Base-by-base conservation (phyloP, 2,888 invertebrate species). In the Cistogaster globosa region DNA sequence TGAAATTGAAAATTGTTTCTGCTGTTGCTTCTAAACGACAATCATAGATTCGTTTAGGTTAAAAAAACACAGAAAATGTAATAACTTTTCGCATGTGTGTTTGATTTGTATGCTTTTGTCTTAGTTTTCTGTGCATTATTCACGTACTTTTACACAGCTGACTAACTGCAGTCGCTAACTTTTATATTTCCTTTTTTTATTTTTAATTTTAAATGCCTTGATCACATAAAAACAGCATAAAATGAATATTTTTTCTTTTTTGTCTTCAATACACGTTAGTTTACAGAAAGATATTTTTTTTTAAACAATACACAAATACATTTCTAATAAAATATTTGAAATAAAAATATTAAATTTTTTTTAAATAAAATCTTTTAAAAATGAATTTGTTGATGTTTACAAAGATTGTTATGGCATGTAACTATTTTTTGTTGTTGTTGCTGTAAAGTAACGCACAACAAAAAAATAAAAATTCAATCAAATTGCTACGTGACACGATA, bases 401-500 rank as follows among this genome's bases (percentile, higher is more conserved):
- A 32, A 32, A 45, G 4, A 62, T 26, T 9, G n/a, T 72, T 79
- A 38, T 74, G 65, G 18, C 36, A 26, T 79, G 51, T 26, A 71
- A 55, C 63, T 65, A 65, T 65, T 74, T 42, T 42, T 18, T 38
- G 26, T 26, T 26, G 1, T 26, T 26, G 12, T 68, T 62, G 48
- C 38, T 79, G 57, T 55, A 60, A 57, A 75, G 38, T 57, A 62
- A 69, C 63, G 81, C 63, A 20, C 55, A 68, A 32, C 62, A 38
- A 67, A 68, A 62, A 72, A 77, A 26, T 26, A 2, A 26, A 26
- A 26, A 26, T 26, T 26, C 26, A 84, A 84, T 84, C 62, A 84
- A 81, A 77, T 63, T 77, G 76, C 51, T 76, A 84, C 84, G 84
- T 85, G 84, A 78, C 72, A 42, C 69, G 78, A 74, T 81, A 74